Base-by-base conservation (phyloP, 2,113 vertebrate species). In the Callipepla californica region DNA sequence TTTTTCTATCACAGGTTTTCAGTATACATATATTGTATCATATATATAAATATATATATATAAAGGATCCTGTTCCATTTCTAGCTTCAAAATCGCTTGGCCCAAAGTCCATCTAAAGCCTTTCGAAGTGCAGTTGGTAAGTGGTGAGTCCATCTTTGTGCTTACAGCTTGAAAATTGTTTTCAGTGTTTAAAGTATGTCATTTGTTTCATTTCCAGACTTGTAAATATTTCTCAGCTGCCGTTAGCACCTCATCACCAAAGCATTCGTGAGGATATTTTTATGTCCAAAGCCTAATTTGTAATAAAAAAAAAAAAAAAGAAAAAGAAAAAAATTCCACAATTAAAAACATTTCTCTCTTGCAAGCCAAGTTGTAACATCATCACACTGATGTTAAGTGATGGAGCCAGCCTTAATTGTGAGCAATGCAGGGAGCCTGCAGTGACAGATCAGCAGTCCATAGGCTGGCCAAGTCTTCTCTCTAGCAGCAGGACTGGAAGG, bases 1-100 rank as follows among this genome's bases (percentile, higher is more conserved):
- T 97, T 97, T 97, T 97, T 94, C 96, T 97, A 97, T 96, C 87
- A 50, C 95, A 96, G 96, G 96, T 97, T 96, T 96, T 96, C 96
- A 93, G 90, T 94, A 97, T 95, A 96, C 87, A 89, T 94, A 95
- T 94, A 77, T 95, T 95, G 96, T 97, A 94, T 95, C 87, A 94
- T 93, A 96, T 93, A 75, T 95, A 96, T 72, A 96, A 70, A 92
- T 72, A 90, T 94, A 94, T 95, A 96, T 45, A 67, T 82, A 57
- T 77, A 95, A 91, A 94, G 92, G 92, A 96, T 92, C 68, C 72
- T 80, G 81, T 94, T 96, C 67, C 89, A 87, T 80, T 95, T 94
- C 95, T 93, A 92, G 91, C 80, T 96, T 95, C 92, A 94, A 89
- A 96, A 92, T 94, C 94, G 90, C 90, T 91, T 88, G 85, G 93